These are phyloP conservation scores for Novumbra hubbsi DNA, from an alignment of 2,797 vertebrate species.

Conservation along the genomic window DNA sequence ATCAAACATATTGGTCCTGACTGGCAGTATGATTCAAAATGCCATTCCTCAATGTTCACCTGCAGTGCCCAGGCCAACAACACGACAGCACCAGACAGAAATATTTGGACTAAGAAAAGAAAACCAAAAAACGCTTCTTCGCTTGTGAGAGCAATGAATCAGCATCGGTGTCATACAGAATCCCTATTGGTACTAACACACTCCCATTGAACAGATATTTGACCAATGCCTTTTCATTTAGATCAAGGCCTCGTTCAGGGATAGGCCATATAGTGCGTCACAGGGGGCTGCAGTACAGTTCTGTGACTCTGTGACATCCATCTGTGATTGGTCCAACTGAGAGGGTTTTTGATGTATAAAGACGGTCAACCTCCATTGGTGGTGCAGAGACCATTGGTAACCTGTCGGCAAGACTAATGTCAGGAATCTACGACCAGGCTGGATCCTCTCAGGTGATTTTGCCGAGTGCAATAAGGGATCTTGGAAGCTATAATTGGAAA, in stretches of 20 bases:
- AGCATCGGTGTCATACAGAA: slow-evolving; percentile 25
- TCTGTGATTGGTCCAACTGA: slow-evolving; percentile 39
- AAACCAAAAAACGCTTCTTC: not conserved
- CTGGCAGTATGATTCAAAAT: too few species aligned
- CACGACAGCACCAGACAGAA: not conserved
- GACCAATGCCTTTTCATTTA: slow-evolving; percentile 49
- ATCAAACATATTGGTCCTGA: too few species aligned
- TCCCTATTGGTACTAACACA: slow-evolving; percentile 21
- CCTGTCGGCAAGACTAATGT: not conserved
- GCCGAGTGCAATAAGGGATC: not conserved
- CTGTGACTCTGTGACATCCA: slow-evolving; percentile 32
- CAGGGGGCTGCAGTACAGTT: slow-evolving; percentile 6
- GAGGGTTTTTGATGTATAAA: slow-evolving; percentile 38
- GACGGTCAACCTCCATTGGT: slow-evolving; percentile 32
- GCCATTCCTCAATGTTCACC: not conserved
- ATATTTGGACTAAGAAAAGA: too few species aligned
- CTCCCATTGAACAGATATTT: slow-evolving; percentile 44
- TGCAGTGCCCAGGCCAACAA: not conserved
- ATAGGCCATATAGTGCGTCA: slow-evolving; percentile 36
- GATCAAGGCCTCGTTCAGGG: slow-evolving; percentile 29
- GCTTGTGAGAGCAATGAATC: slow-evolving; percentile 8
- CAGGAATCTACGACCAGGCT: not conserved
- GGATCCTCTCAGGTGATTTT: not conserved
- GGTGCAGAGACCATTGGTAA: slow-evolving; percentile 30
- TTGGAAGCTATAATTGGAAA: not conserved